A percentile compares a stretch with the other conserved stretches of the same genome.
Conservation (phyloP, 2,888 invertebrate species). For the Nasonia oneida region DNA sequence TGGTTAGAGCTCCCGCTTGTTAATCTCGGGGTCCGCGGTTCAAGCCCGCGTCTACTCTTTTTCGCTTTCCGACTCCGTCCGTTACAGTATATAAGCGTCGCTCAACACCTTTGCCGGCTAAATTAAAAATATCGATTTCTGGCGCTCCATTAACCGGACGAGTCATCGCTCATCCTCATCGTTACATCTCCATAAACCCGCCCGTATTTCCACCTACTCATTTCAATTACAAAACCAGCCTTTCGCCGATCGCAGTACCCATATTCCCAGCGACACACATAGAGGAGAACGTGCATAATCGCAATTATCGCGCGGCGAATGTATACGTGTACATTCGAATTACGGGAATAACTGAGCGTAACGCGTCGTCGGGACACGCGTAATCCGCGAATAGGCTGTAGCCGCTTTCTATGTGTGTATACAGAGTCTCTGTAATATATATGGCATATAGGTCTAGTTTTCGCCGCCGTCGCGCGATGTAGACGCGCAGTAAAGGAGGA, state of each 20-base stretch:
- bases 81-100: neutral
- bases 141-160: neutral
- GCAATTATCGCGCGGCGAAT: conserved; percentile 25
- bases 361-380: conserved; percentile 55
- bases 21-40: no score
- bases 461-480: neutral
- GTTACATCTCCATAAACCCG: neutral
- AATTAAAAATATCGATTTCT: neutral
- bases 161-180: neutral
- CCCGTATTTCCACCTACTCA: neutral
- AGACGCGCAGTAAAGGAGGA: conserved; percentile 35
- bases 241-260: neutral
- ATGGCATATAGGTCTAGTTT: neutral
- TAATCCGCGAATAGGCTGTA: conserved; percentile 61
- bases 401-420: neutral
- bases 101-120: neutral
- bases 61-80: no score
- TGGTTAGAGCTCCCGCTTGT: no score
- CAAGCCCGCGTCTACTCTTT: no score
- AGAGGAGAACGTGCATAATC: conserved; percentile 29
- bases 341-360: conserved; percentile 59
- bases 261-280: neutral
- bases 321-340: conserved; percentile 46
- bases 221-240: neutral
- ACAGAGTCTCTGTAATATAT: neutral